A percentile compares a stretch with the other conserved stretches of the same genome.
Conservation (phyloP, 2,888 invertebrate species). For the Lacanobia wlatinum region DNA sequence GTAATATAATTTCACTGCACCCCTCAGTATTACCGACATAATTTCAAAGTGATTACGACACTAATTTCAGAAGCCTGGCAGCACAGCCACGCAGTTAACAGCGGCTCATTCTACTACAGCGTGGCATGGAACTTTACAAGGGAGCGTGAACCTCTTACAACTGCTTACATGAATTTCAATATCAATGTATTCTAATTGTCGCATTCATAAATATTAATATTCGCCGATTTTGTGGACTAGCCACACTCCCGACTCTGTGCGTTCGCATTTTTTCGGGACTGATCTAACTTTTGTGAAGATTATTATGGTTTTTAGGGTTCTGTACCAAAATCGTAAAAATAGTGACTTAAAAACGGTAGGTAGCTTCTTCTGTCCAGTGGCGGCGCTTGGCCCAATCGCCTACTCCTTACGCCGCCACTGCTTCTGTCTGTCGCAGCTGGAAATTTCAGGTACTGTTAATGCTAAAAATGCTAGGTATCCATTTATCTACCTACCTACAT, state of each 20-base stretch:
- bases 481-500: too few relatives aligned
- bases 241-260: neutral
- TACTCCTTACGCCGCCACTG: too few relatives aligned
- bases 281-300: neutral
- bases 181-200: conserved; percentile 26
- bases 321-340: neutral
- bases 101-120: conserved; percentile 22
- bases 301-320: neutral
- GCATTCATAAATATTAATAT: conserved; percentile 3
- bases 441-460: too few relatives aligned
- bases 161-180: conserved; percentile 35
- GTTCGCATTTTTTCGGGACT: neutral
- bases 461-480: too few relatives aligned
- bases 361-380: neutral
- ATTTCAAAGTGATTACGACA: conserved; percentile 31
- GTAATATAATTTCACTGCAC: conserved; percentile 80
- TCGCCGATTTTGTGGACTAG: conserved; percentile 6
- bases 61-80: conserved; percentile 17
- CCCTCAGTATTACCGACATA: conserved; percentile 82
- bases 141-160: neutral
- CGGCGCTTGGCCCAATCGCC: too few relatives aligned
- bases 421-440: neutral
- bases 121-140: conserved; percentile 37
- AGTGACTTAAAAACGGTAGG: too few relatives aligned
- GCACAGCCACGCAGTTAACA: conserved; percentile 6